phyloP scores from a whole-genome alignment of 2,113 vertebrate species.

The Embiotoca jacksoni region DNA sequence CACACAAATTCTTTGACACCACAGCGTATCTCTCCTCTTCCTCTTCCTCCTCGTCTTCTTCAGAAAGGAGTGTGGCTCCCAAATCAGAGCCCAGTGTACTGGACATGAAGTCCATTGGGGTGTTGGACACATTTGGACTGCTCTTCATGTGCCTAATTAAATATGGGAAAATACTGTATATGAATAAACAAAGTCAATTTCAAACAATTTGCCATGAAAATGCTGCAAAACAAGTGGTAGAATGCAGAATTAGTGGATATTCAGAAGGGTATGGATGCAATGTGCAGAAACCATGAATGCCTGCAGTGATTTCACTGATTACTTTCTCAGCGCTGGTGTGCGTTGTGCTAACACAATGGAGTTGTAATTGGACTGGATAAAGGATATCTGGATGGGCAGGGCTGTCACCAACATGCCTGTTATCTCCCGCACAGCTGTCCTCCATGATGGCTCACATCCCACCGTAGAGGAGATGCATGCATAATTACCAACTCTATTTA shows the following conservation, averaged over 20 bases:
- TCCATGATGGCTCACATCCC: slow-evolving; percentile 78
- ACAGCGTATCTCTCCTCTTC: slow-evolving; percentile 86
- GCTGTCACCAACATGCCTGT: slow-evolving; percentile 83
- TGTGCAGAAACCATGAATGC: slow-evolving; percentile 57
- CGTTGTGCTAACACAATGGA: slow-evolving; percentile 77
- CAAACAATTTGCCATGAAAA: slow-evolving; percentile 19
- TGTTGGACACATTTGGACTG: slow-evolving; percentile 90
- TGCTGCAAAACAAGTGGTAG: slow-evolving; percentile 33
- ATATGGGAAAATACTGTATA: slow-evolving; percentile 54
- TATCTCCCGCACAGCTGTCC: slow-evolving; percentile 84
- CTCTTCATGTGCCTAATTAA: slow-evolving; percentile 94
- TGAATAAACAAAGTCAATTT: slow-evolving; percentile 38
- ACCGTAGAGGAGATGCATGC: slow-evolving; percentile 70
- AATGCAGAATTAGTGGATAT: slow-evolving; percentile 46
- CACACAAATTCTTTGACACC: slow-evolving; percentile 89
- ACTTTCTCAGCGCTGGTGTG: slow-evolving; percentile 64
- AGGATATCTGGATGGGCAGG: slow-evolving; percentile 78
- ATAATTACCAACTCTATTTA: slow-evolving; percentile 85
- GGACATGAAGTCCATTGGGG: slow-evolving; percentile 93
- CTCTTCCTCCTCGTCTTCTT: slow-evolving; percentile 86
- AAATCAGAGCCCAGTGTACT: slow-evolving; percentile 93
- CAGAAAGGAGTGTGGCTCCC: slow-evolving; percentile 91
- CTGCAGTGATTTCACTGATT: slow-evolving; percentile 73
- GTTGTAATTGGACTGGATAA: slow-evolving; percentile 82
- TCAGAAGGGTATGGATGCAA: slow-evolving; percentile 48